These are phyloP conservation scores for Balaeniceps rex DNA, from an alignment of 2,113 vertebrate species.

Conservation along the genomic window DNA sequence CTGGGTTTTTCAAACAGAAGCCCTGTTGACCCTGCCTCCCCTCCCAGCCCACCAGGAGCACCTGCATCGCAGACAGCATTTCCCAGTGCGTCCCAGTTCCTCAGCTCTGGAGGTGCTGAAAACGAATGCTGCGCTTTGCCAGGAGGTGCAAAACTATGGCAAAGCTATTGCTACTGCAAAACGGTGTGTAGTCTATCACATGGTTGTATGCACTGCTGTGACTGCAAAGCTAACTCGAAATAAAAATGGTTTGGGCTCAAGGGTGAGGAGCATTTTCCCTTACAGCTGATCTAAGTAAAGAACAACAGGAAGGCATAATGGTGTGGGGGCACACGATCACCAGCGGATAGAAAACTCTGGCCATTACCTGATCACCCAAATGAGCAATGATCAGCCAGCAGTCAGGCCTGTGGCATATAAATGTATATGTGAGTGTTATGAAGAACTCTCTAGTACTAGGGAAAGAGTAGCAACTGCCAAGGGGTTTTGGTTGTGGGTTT, in stretches of 20 bases:
- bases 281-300: not conserved
- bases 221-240: not conserved
- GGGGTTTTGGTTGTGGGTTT: not conserved
- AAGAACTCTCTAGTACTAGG: too few relatives aligned
- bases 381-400: not conserved
- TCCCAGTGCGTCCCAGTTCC: not conserved
- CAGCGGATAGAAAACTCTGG: not conserved
- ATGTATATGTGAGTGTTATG: not conserved
- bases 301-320: not conserved
- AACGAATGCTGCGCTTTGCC: rapidly evolving
- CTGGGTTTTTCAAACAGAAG: not conserved
- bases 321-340: not conserved
- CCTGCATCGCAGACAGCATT: rapidly evolving
- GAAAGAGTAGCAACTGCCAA: not conserved
- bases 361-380: not conserved
- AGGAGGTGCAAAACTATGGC: not conserved
- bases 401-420: not conserved
- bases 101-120: not conserved
- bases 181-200: not conserved
- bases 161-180: not conserved
- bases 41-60: not conserved
- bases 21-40: not conserved
- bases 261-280: not conserved
- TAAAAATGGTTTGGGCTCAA: not conserved
- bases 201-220: not conserved